These are phyloP conservation scores for Styela plicata DNA, from an alignment of 23 tunicate genomes.

Conservation along the genomic window DNA sequence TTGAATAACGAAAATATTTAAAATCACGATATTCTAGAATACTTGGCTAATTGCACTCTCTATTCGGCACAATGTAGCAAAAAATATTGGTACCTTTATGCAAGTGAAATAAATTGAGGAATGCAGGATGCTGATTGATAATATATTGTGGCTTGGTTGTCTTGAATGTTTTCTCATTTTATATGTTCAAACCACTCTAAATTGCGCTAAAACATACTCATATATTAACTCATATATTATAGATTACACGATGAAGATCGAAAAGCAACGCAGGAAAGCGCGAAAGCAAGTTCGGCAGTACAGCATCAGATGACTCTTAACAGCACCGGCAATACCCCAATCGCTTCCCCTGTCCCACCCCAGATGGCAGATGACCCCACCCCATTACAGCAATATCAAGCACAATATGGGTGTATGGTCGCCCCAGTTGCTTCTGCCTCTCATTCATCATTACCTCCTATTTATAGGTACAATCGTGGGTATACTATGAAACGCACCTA, in stretches of 20 bases:
- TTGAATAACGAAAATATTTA: too few relatives aligned
- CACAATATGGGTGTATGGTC: slow-evolving; percentile 22
- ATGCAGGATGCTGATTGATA: too few relatives aligned
- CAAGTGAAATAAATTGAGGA: too few relatives aligned
- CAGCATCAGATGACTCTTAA: slow-evolving; percentile 5
- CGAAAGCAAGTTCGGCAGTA: neutral
- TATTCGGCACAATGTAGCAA: too few relatives aligned
- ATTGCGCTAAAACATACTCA: too few relatives aligned
- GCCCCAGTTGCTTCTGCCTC: neutral
- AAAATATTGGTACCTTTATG: too few relatives aligned
- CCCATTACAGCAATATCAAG: neutral
- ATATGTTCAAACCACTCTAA: too few relatives aligned
- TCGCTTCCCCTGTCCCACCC: slow-evolving; percentile 41
- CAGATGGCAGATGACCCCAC: neutral
- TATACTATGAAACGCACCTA: slow-evolving; percentile 15
- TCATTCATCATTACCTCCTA: slow-evolving; percentile 2
- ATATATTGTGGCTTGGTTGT: too few relatives aligned
- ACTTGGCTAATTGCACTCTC: too few relatives aligned
- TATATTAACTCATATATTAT: too few relatives aligned
- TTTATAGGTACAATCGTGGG: slow-evolving; percentile 35
- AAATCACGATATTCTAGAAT: too few relatives aligned
- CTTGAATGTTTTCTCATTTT: too few relatives aligned
- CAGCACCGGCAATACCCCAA: slow-evolving; percentile 68
- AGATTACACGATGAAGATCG: slow-evolving; percentile 62
- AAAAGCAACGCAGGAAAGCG: slow-evolving; percentile 41